Base-by-base conservation (phyloP, 1,140 invertebrate genomes). In the Cherax quadricarinatus region DNA sequence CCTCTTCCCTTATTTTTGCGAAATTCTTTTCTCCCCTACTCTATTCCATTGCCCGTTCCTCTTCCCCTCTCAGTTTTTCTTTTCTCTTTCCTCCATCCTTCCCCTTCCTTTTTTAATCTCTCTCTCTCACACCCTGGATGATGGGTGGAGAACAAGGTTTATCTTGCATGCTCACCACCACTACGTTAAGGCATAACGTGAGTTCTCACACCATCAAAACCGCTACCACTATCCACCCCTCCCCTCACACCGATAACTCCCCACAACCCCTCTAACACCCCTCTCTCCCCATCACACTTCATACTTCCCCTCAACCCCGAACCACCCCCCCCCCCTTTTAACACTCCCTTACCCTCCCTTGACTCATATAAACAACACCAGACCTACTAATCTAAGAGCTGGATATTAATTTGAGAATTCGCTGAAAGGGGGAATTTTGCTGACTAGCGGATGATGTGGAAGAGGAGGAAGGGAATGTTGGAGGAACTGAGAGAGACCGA, bases 351-450 rank as follows among this genome's bases (percentile, higher is more conserved):
- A 7, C 12, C 53, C 53, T 21, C 70, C 70, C 6, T n/a, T 30
- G n/a, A 7, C 24, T 12, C n/a, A 75, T 7, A 75, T 75, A 75
- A 75, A 75, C 6, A 24, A 75, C n/a, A 21, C 9, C 70, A 30
- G 24, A 75, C 70, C 70, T 75, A 75, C 9, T 75, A 75, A 75
- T 75, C n/a, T 30, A 30, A 10, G 70, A 75, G 12, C 3, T 75
- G 12, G 70, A 75, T 75, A 75, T 30, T 75, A 75, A 75, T 75
- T 75, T 30, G 24, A 75, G 70, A 75, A 75, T 75, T 75, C 70
- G n/a, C 6, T 10, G 70, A 75, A 75, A 21, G 18, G 9, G n/a
- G n/a, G 24, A 30, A 75, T n/a, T 7, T 24, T 16, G 24, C 1
- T n/a, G 16, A 21, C 6, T 75, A 9, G n/a, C 7, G 24, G 30